These are phyloP conservation scores for Enteromius mattozi DNA, from an alignment of 2,797 vertebrate genomes.

Conservation along the genomic window DNA sequence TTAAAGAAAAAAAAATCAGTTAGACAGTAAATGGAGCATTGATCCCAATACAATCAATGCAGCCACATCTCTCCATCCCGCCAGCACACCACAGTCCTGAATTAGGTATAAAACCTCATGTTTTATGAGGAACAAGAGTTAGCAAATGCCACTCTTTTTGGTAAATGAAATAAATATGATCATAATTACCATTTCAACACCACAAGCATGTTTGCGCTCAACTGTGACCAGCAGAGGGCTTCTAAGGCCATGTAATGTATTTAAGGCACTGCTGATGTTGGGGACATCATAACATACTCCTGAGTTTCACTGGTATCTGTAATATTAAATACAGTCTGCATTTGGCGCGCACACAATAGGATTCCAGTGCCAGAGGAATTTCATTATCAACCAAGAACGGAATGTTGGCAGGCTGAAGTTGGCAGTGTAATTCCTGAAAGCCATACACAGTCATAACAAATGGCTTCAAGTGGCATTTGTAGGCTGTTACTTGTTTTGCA, in stretches of 20 bases:
- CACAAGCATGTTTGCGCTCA: constrained; percentile 8
- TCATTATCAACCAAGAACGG: constrained; percentile 19
- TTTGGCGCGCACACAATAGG: not conserved
- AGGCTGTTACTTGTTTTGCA: constrained; percentile 50
- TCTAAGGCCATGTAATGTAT: constrained; percentile 47
- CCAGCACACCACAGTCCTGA: constrained; percentile 42
- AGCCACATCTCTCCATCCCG: constrained; percentile 62
- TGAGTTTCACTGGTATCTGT: constrained; percentile 32
- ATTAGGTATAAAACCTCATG: constrained; percentile 25
- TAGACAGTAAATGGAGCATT: constrained; percentile 86
- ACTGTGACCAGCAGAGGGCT: constrained; percentile 60
- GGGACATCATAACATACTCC: constrained; percentile 32
- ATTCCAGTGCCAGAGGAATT: constrained; percentile 19
- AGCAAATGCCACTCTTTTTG: not conserved
- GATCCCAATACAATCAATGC: constrained; percentile 83
- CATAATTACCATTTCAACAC: not conserved
- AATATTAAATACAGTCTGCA: constrained; percentile 40
- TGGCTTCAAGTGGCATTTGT: constrained; percentile 44
- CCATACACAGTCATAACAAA: constrained; percentile 36
- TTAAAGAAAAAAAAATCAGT: constrained; percentile 79
- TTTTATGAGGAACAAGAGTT: not conserved
- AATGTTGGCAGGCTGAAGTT: constrained; percentile 26
- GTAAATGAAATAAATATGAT: constrained; percentile 8
- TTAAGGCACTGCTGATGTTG: constrained; percentile 28
- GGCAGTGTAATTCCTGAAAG: constrained; percentile 36